Base-by-base conservation (phyloP, 2,888 invertebrate genomes). In the Andrena camellia region DNA sequence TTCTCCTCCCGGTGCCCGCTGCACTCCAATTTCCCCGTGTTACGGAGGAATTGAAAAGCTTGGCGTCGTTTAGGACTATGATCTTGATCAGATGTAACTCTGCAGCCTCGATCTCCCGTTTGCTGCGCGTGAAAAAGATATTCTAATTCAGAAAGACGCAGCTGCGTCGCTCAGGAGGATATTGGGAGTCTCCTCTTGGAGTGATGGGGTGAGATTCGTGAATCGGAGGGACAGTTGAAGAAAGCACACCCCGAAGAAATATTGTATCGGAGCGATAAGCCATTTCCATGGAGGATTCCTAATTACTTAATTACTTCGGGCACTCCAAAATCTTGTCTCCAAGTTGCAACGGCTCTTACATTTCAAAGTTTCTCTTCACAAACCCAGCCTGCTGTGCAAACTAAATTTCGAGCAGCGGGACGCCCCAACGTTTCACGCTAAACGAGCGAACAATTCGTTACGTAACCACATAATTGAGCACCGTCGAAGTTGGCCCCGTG, bases 401-500 rank as follows among this genome's bases (percentile, higher is more conserved):
- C 42, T 17, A 1, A 42, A 42, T 17, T 17, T 42, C 42, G 42
- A 42, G 42, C 17, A 4, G 42, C 42, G 42, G 42, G 42, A 4
- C 42, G 17, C 17, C 5, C 42, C 54, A 1, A 54, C n/a, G 54
- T 8, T 54, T 54, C 23, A 1, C 20, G 20, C 54, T n/a, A 20
- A 23, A 54, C 54, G 54, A 54, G 20, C 54, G 23, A 42, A 42
- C 23, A 26, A 23, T 57, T 57, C 23, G 20, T 80, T 71, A 48
- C 54, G 33, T 60, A 52, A 70, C 23, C 71, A 33, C 8, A 23
- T 50, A 64, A 77, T 66, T 33, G 75, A 52, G 33, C 42, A 31
- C 17, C 57, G 31, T 26, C 60, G 20, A 64, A 42, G 29, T 69
- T 70, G 69, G 77, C 69, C 57, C 52, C 63, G 33, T 48, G 62